Evolutionary conservation across 2,113 vertebrate genomes (phyloP), one percentile per base, ranked within the genome.

Genomic region (Pituophis catenifer): DNA sequence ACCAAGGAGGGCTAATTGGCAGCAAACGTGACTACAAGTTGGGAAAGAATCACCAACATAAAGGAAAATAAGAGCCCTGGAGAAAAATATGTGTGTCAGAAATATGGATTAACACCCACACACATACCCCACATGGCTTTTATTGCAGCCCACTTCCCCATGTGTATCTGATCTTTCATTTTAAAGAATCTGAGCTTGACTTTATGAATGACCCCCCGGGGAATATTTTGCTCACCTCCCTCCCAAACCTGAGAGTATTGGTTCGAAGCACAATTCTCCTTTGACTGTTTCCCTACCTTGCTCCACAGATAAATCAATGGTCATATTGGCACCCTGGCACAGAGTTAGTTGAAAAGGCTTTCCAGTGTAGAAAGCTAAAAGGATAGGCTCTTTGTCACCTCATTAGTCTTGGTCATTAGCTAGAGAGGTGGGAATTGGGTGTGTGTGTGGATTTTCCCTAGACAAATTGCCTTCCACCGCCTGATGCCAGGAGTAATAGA

Each of bases 401-500:
- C 86, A 89, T 92, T 92, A 75, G 91, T 89, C 59, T 44, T 33
- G n/a, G 48, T 29, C 86, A 55, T 92, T 75, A 89, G 91, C 59
- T 54, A 55, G 52, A 55, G 50, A 75, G 52, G 59, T 65, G 86
- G 86, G 53, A 89, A n/a, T 4, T 50, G 33, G 3, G 13, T 7
- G 50, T 11, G 50, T 15, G 24, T 15, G 50, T 15, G 86, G 12
- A n/a, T 38, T 55, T 88, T 54, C 88, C 57, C 3, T 89, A 87
- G 86, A 89, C 91, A 89, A 92, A 89, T 65, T 65, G 86, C 91
- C 58, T 70, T 50, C 85, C 57, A 24, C 57, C 3, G n/a, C 19
- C 12, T 8, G 17, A 11, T 62, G 58, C 58, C 70, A 48, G 55
- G 57, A 48, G 85, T 59, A 87, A 92, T 87, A 6, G 85, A 92